A percentile compares a stretch with the other conserved stretches of the same genome.
Evolutionary conservation across 2,113 vertebrate species (phyloP).

Genomic region (Dicrurus megarhynchus): DNA sequence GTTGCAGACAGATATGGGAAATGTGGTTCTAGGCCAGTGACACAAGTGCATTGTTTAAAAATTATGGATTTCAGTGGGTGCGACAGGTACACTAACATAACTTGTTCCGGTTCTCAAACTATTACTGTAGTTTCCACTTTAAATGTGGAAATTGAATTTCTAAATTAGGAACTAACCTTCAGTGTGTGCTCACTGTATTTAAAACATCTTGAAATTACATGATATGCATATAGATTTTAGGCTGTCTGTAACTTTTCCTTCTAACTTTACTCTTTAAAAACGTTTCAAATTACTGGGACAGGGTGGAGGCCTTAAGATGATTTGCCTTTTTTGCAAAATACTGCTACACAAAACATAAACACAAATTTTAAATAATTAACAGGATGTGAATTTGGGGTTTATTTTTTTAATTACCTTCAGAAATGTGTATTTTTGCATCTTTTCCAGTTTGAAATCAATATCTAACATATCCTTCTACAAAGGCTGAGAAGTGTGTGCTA

Average conservation of each 20-base stretch:
- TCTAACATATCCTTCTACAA: background rate
- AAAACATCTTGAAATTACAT: slow-evolving; percentile 32
- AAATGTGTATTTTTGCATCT: background rate
- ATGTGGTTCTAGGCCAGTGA: background rate
- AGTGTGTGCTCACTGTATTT: background rate
- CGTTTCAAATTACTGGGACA: background rate
- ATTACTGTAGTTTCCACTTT: background rate
- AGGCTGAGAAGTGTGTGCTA: background rate
- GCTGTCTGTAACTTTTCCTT: background rate
- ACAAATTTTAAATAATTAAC: background rate
- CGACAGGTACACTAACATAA: background rate
- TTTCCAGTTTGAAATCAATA: background rate
- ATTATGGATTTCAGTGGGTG: background rate
- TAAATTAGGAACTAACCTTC: background rate
- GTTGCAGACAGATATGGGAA: background rate
- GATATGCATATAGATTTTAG: background rate
- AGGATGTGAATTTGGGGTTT: background rate
- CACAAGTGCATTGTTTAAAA: background rate
- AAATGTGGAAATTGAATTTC: background rate
- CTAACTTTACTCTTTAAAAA: background rate
- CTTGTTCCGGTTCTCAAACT: background rate
- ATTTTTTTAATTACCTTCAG: background rate
- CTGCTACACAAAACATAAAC: background rate
- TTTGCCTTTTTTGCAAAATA: background rate
- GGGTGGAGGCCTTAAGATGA: background rate